Percentiles rank a stretch among this genome's conserved stretches.
Evolutionary conservation across 2,797 vertebrate species (phyloP).

Genomic region (Amniataba percoides): DNA sequence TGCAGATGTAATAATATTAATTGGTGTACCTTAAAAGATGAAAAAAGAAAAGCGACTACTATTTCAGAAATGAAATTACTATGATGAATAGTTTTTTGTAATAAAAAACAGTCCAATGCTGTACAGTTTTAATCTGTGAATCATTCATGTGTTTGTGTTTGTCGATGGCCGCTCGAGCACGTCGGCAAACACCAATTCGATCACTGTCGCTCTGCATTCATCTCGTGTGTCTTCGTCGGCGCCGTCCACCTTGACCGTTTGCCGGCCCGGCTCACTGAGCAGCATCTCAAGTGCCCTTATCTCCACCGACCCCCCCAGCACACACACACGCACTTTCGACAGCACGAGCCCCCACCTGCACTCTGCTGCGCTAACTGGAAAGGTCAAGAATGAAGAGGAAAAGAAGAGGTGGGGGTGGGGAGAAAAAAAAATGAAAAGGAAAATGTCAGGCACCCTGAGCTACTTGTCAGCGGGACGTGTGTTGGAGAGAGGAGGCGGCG

Average conservation of each 20-base stretch:
- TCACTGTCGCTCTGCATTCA: neutral
- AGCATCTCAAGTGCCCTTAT: conserved; percentile 35
- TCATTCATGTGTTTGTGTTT: neutral
- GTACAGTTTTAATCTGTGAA: neutral
- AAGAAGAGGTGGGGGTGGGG: neutral
- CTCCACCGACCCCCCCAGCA: neutral
- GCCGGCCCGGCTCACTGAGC: conserved; percentile 4
- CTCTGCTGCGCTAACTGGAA: conserved; percentile 17
- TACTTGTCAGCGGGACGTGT: conserved; percentile 33
- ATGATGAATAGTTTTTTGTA: neutral
- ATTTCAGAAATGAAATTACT: too few species aligned
- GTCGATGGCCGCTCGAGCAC: neutral
- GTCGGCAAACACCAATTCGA: neutral
- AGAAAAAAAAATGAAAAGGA: neutral
- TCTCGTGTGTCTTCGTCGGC: conserved; percentile 9
- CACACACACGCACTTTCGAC: neutral
- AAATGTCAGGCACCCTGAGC: conserved; percentile 58
- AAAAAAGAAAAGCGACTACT: too few species aligned
- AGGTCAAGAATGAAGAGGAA: conserved; percentile 48
- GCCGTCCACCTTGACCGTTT: neutral
- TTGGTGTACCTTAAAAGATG: conserved; percentile 7
- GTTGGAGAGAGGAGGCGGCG: conserved; percentile 4
- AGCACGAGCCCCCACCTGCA: conserved; percentile 26
- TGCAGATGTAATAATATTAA: neutral
- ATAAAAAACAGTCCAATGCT: neutral